Conservation (phyloP, 2,113 vertebrate genomes). For the Corydoras maculifer region DNA sequence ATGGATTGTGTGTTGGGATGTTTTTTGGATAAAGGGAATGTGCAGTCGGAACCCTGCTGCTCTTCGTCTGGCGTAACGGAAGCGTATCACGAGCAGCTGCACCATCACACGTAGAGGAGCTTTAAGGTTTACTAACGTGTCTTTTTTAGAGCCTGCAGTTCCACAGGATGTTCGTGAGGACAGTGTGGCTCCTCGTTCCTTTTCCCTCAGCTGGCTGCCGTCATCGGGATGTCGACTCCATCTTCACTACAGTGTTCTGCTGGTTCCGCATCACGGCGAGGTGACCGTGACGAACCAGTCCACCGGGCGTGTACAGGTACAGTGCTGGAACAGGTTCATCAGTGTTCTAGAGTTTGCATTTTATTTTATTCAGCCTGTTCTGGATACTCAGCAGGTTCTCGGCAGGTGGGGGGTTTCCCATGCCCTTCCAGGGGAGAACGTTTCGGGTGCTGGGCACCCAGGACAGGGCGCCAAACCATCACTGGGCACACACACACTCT, state of each 20-base stretch:
- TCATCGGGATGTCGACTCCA: constrained; percentile 35
- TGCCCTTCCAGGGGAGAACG: no score
- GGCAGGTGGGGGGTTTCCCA: no score
- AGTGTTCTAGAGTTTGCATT: neutral
- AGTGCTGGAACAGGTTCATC: neutral
- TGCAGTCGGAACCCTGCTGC: no score
- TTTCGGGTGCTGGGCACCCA: no score
- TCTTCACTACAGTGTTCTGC: constrained; percentile 18
- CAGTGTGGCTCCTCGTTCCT: constrained; percentile 22
- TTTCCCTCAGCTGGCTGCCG: constrained; percentile 37
- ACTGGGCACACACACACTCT: no score
- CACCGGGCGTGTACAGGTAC: constrained; percentile 32
- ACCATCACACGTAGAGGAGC: no score
- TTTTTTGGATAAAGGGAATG: no score
- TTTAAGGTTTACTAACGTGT: neutral
- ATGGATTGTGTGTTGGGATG: no score
- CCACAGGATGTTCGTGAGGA: constrained; percentile 30
- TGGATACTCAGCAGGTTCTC: no score
- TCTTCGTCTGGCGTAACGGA: no score
- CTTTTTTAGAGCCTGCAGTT: constrained; percentile 32
- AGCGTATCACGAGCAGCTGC: no score
- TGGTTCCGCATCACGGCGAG: constrained; percentile 34
- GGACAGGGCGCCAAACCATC: no score
- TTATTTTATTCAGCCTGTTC: neutral
- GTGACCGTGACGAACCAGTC: constrained; percentile 20